phyloP scores from a whole-genome alignment of 2,113 vertebrate genomes.

The Lepisosteus oculatus region DNA sequence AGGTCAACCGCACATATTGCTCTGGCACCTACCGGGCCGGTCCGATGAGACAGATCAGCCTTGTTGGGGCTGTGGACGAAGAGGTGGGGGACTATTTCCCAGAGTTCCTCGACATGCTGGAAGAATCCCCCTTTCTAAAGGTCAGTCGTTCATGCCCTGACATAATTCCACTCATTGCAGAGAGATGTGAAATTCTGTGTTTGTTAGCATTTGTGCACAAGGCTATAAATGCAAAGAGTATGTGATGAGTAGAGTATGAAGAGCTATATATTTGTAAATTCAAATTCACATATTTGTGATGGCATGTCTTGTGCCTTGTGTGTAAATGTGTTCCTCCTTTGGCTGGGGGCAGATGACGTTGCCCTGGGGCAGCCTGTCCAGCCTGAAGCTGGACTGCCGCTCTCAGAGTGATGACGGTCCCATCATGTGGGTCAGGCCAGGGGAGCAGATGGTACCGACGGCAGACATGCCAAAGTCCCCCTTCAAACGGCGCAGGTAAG shows the following conservation, averaged over 20 bases:
- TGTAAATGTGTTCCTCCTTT: too few species aligned
- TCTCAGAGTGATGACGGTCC: conserved; percentile 96
- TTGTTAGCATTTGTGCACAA: too few species aligned
- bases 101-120: conserved; percentile 96
- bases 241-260: too few species aligned
- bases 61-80: conserved; percentile 95
- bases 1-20: conserved; percentile 94
- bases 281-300: too few species aligned
- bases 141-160: conserved; percentile 49
- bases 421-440: conserved; percentile 97
- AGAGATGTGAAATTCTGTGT: too few species aligned
- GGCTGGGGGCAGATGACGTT: conserved; percentile 79
- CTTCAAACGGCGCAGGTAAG: conserved; percentile 91
- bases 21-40: conserved; percentile 94
- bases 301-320: too few species aligned
- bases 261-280: not conserved
- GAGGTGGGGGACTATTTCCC: conserved; percentile 97
- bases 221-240: too few species aligned
- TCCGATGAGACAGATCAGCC: conserved; percentile 96
- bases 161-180: too few species aligned
- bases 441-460: conserved; percentile 97
- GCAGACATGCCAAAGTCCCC: conserved; percentile 98
- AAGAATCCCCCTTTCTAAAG: conserved; percentile 96
- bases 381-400: conserved; percentile 87
- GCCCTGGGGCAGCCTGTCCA: conserved; percentile 93